Percentiles rank a stretch among this genome's conserved stretches.
These are phyloP conservation scores for Phalera bucephala DNA, from an alignment of 2,888 invertebrate species.

Conservation along the genomic window DNA sequence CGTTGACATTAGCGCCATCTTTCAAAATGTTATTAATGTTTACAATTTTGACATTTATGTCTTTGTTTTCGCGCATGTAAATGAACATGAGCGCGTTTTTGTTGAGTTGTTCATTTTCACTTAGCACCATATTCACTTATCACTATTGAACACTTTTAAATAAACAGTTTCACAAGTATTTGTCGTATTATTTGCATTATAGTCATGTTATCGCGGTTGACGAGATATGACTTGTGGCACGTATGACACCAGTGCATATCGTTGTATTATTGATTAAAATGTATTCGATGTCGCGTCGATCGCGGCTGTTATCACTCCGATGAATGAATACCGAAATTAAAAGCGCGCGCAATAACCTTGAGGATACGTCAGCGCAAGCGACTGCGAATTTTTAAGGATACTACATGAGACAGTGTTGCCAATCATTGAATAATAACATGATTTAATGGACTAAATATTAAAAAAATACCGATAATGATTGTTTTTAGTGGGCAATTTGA, in stretches of 20 bases:
- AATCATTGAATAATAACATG: no score
- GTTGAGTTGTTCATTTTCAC: slow-evolving; percentile 15
- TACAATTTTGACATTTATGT: slow-evolving; percentile 16
- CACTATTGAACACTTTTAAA: background rate
- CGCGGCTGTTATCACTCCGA: background rate
- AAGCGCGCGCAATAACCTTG: background rate
- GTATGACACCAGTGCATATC: no score
- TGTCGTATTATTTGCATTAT: no score
- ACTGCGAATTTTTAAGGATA: background rate
- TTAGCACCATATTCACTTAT: slow-evolving; percentile 1
- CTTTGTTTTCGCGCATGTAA: slow-evolving; percentile 21
- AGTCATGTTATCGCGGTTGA: background rate
- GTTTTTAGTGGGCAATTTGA: no score
- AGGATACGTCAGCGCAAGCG: background rate
- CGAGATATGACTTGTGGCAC: no score
- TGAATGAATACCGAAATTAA: background rate
- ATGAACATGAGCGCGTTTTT: slow-evolving; percentile 25
- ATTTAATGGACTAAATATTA: no score
- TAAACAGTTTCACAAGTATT: no score
- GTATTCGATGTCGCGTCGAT: background rate
- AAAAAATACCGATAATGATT: no score
- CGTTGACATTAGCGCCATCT: slow-evolving; percentile 27
- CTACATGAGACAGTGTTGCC: background rate
- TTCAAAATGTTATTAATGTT: slow-evolving; percentile 18
- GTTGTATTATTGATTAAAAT: background rate